Conservation (phyloP, 2,113 vertebrate genomes). For the Cisticola juncidis region DNA sequence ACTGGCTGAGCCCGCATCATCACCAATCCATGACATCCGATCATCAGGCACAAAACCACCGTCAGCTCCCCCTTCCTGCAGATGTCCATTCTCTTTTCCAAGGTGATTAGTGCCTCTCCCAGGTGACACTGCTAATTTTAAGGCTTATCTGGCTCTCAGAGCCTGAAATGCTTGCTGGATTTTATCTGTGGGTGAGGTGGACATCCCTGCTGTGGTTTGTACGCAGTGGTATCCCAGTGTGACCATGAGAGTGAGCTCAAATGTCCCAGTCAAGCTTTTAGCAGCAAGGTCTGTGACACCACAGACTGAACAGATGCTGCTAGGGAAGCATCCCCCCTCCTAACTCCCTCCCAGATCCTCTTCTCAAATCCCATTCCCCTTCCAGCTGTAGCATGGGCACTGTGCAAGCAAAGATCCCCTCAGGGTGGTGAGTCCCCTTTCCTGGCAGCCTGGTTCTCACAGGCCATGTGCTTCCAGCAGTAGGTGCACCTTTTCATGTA, state of each 20-base stretch:
- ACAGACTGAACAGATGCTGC: neutral
- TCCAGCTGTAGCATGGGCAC: neutral
- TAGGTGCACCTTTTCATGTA: neutral
- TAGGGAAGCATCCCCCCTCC: neutral
- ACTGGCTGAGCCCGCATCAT: neutral
- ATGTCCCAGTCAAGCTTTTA: neutral
- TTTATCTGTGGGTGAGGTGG: neutral
- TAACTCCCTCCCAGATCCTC: neutral
- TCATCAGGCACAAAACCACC: neutral
- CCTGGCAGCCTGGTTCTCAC: neutral
- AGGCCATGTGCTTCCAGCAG: neutral
- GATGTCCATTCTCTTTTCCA: neutral
- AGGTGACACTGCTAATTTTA: neutral
- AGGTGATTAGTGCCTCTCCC: neutral
- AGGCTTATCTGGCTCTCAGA: neutral
- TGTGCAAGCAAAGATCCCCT: neutral
- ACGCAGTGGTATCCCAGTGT: neutral
- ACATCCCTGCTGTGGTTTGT: neutral
- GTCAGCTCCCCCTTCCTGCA: neutral
- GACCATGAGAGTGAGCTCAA: neutral
- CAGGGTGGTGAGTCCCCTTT: neutral
- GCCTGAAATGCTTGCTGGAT: neutral
- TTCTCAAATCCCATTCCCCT: neutral
- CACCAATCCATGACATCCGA: fast-evolving
- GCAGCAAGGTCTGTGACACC: neutral